Evolutionary conservation across 1,140 invertebrate species (phyloP), one percentile per base, ranked within the genome.

Genomic region (Drosophila navojoa): DNA sequence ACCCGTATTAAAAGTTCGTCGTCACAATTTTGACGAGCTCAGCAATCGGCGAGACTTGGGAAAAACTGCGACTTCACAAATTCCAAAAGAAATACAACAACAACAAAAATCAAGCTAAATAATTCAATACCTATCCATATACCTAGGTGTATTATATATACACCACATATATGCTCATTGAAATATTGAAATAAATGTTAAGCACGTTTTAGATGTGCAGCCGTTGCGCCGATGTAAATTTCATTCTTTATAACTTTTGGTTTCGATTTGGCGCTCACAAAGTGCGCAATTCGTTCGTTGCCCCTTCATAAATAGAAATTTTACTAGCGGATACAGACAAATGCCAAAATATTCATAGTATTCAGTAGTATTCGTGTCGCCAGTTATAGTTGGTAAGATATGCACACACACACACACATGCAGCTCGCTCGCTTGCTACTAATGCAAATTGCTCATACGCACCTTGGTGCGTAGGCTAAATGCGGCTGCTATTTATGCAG

Each of bases 381-480:
- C 53, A 68, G 49, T 47, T 73, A 38, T 53, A 40, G 29, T 71
- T 54, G 82, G 82, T 86, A 87, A 87, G 79, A 71, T 66, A 74
- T 54, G 35, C 32, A 55, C 29, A 42, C 22, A 58, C 13, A 22
- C 55, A 16, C 42, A 45, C 42, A 29, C 4, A 22, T 22, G 19
- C 19, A 22, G 38, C 61, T 58, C 50, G 50, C 50, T 38, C 57
- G 61, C 35, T 62, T 57, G 73, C 61, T 73, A 80, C 79, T 89
- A 89, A 89, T 68, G 58, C 58, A 68, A 66, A 84, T 84, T 64
- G 68, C 84, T 79, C 67, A 89, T 89, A 76, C 79, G 84, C 77
- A 84, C 70, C 67, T 71, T 89, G 80, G 79, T 84, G 84, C 80
- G 79, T 42, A 25, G 13, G 22, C 45, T 63, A 22, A 22, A 42